These are phyloP conservation scores for Loxodonta africana DNA, from an alignment of 2,113 vertebrate species.

Conservation along the genomic window DNA sequence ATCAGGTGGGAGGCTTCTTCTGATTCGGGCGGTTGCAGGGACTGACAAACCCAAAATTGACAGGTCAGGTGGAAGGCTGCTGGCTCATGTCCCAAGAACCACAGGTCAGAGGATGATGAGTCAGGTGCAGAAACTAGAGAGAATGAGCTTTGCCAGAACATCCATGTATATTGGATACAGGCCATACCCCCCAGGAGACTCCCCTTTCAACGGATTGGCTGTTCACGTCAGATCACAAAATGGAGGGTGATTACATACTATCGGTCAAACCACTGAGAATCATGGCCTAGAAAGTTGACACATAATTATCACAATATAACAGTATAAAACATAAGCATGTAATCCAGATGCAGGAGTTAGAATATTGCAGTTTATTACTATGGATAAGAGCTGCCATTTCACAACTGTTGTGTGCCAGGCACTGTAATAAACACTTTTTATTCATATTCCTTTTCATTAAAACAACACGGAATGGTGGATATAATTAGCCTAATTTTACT, in stretches of 20 bases:
- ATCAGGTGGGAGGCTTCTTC: background rate
- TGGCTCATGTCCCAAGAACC: background rate
- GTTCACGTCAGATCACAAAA: background rate
- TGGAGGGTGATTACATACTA: background rate
- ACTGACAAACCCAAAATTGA: background rate
- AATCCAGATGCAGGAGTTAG: background rate
- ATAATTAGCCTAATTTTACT: slow-evolving; percentile 54
- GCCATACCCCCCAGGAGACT: background rate
- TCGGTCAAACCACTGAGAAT: background rate
- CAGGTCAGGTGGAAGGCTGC: background rate
- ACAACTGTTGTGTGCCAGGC: background rate
- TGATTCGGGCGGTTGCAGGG: background rate
- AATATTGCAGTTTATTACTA: background rate
- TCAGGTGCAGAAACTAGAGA: background rate
- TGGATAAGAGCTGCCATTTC: slow-evolving; percentile 19
- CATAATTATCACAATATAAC: background rate
- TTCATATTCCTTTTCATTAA: background rate
- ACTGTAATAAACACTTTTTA: background rate
- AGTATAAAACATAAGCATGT: slow-evolving; percentile 23
- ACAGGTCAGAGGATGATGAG: background rate
- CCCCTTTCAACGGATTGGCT: background rate
- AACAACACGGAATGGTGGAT: background rate
- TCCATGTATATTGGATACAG: background rate
- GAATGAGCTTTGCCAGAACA: background rate
- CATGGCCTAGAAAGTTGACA: background rate